These are phyloP conservation scores for Hestina assimilis DNA, from an alignment of 1,140 invertebrate species.

Conservation along the genomic window DNA sequence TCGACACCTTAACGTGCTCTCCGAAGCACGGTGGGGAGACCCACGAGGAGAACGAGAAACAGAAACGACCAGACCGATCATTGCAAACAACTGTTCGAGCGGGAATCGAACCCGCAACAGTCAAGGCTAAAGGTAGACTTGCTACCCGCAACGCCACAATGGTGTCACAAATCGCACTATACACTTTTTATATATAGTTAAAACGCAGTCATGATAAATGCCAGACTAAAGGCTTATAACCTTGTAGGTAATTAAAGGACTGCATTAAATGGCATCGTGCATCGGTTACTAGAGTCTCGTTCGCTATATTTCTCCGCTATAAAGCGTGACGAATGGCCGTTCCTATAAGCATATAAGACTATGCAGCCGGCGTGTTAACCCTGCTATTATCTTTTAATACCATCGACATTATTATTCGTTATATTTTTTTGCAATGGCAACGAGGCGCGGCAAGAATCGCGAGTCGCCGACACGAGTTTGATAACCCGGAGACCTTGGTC, in stretches of 20 bases:
- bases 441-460: conserved; percentile 59
- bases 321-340: conserved; percentile 40
- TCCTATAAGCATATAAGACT: conserved; percentile 56
- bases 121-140: too few relatives aligned
- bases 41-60: too few relatives aligned
- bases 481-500: conserved; percentile 77
- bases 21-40: too few relatives aligned
- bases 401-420: conserved; percentile 74
- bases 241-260: conserved; percentile 18
- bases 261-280: conserved; percentile 21
- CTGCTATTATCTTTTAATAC: conserved; percentile 75
- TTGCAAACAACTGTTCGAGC: conserved; percentile 4
- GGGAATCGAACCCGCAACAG: too few relatives aligned
- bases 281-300: conserved; percentile 19
- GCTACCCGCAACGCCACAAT: too few relatives aligned
- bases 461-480: conserved; percentile 70
- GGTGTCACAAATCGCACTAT: too few relatives aligned
- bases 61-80: too few relatives aligned
- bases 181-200: neutral
- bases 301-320: conserved; percentile 35
- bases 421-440: conserved; percentile 69
- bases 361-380: conserved; percentile 67
- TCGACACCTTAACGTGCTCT: too few relatives aligned
- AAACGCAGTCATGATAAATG: conserved; percentile 9
- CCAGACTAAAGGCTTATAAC: conserved; percentile 2